Base-by-base conservation (phyloP, 2,797 vertebrate species). In the Buphagus erythrorhynchus region DNA sequence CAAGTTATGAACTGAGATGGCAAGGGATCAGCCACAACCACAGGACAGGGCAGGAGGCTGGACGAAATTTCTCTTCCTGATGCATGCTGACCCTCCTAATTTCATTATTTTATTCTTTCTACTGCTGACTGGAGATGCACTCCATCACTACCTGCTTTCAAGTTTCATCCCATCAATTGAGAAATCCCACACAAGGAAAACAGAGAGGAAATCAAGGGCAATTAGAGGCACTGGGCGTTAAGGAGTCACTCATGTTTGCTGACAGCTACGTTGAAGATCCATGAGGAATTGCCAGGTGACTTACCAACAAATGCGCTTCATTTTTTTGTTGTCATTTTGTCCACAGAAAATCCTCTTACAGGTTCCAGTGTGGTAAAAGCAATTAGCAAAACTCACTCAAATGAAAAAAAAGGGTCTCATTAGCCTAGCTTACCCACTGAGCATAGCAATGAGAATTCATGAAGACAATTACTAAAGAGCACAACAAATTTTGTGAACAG, bases 331-430 rank as follows among this genome's bases (percentile, higher is more conserved):
- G 92, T 93, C 86, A 92, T 85, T 96, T 92, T 82, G 59, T 80
- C 88, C 80, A 82, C 0, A 3, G 71, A 94, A 94, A 93, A 94
- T 89, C 35, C 67, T 71, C 88, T 90, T 93, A 43, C 59, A 82
- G 48, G 83, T 92, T 96, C 67, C 92, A 87, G 71, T 73, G 71
- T 67, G 89, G 89, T 91, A 95, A 92, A 96, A 93, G 71, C 95
- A 94, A 94, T 96, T 89, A 96, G 93, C 40, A 93, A 95, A 96
- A 91, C 62, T 52, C 67, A 89, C 59, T 96, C 86, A 96, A 63
- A 95, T 69, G 92, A 86, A 93, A 90, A 93, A 69, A 91, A 86
- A 63, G 33, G 55, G 77, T 92, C 80, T 92, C 92, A 87, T 76
- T 88, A 97, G 90, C 40, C 26, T 48, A 75, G 33, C 83, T 78